phyloP scores from a whole-genome alignment of 2,797 vertebrate genomes.

The Lagodon rhomboides region DNA sequence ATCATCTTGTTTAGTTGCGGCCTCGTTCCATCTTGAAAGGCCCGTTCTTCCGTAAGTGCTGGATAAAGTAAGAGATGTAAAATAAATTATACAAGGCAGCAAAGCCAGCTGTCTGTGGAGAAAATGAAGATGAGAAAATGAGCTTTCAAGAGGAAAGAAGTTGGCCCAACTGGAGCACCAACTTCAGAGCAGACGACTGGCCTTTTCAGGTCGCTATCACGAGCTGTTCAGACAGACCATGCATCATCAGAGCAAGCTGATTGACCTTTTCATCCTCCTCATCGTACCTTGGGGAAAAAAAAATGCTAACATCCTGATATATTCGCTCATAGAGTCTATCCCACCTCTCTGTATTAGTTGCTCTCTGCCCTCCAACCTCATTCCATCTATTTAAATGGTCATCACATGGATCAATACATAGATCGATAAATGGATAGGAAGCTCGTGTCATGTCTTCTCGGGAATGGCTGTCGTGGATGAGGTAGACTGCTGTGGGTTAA shows the following conservation, averaged over 20 bases:
- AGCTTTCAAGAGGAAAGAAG: not conserved
- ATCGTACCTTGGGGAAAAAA: not conserved
- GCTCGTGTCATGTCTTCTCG: not conserved
- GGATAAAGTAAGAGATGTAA: not conserved
- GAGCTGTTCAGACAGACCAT: not conserved
- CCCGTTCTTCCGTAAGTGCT: not conserved
- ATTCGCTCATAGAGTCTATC: not conserved
- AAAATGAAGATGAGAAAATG: slow-evolving; percentile 2
- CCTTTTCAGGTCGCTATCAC: not conserved
- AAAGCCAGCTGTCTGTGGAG: not conserved
- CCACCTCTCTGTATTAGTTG: not conserved
- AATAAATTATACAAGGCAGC: not conserved
- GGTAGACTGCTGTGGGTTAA: not conserved
- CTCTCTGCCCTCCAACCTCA: not conserved
- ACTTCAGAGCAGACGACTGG: not conserved
- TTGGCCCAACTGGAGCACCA: not conserved
- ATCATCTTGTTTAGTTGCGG: not conserved
- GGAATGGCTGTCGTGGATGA: not conserved
- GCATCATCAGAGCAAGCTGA: not conserved
- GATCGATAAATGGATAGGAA: not conserved
- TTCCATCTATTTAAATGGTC: slow-evolving; percentile 7
- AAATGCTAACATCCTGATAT: not conserved
- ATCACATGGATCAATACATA: not conserved
- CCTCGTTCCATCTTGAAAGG: not conserved
- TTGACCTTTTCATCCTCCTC: not conserved